Evolutionary conservation across 2,113 vertebrate genomes (phyloP).

Genomic region (Oenanthe melanoleuca): DNA sequence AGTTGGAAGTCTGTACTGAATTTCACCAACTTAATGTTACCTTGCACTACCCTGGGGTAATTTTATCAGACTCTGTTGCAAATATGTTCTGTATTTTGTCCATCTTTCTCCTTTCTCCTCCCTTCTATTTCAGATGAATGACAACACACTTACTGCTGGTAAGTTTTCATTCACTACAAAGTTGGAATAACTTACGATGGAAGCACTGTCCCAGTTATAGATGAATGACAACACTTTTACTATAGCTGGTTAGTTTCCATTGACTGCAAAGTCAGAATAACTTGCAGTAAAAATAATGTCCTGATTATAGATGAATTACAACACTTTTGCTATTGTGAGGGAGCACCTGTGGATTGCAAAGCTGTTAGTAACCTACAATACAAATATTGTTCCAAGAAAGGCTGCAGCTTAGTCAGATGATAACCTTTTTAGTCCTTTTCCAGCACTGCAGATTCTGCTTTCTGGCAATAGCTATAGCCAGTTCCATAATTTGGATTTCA

Average conservation of each 20-base stretch:
- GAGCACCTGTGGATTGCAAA: conserved; percentile 36
- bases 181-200: conserved; percentile 44
- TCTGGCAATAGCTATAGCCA: conserved; percentile 66
- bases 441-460: conserved; percentile 53
- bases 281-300: conserved; percentile 45
- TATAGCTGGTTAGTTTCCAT: conserved; percentile 58
- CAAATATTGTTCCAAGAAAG: conserved; percentile 18
- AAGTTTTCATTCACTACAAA: conserved; percentile 58
- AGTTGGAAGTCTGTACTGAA: neutral
- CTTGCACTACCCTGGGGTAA: neutral
- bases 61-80: neutral
- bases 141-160: conserved; percentile 39
- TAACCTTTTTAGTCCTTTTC: conserved; percentile 58
- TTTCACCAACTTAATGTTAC: neutral
- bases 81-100: neutral
- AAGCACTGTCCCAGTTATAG: conserved; percentile 57
- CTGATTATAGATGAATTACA: conserved; percentile 26
- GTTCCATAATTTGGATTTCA: conserved; percentile 72
- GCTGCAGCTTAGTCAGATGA: conserved; percentile 41
- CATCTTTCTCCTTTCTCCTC: conserved; percentile 5
- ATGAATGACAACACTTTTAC: conserved; percentile 66
- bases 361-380: neutral
- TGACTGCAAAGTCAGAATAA: conserved; percentile 47
- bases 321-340: conserved; percentile 49
- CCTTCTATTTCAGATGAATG: conserved; percentile 48